Conservation (phyloP, 37 sponge, comb jelly and placozoan species). For the Halichondria panicea region DNA sequence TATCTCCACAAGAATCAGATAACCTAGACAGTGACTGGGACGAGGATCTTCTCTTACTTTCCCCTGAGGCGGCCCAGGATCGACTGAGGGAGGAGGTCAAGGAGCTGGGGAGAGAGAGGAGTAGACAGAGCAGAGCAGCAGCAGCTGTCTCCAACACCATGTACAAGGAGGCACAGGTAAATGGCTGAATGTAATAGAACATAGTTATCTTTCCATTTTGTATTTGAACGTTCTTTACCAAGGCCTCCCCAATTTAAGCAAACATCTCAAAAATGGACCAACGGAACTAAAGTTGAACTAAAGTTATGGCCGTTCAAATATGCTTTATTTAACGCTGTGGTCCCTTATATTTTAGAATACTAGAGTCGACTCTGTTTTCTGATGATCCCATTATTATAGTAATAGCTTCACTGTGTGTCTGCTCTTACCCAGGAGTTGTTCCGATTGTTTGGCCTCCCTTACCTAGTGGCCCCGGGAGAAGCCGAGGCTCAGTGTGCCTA, state of each 20-base stretch:
- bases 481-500: conserved; percentile 99
- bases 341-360: not conserved
- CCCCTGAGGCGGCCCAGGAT: conserved; percentile 14
- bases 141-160: conserved; percentile 58
- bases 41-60: no score
- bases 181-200: not conserved
- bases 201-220: not conserved
- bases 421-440: conserved; percentile 87
- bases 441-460: conserved; percentile 90
- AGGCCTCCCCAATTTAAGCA: not conserved
- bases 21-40: no score
- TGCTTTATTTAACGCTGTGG: not conserved
- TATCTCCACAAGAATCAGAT: no score
- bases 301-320: not conserved
- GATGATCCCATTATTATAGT: no score
- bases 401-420: no score
- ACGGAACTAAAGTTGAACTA: not conserved
- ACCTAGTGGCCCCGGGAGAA: conserved; percentile 82
- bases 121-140: conserved; percentile 57
- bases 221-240: not conserved
- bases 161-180: conserved; percentile 78
- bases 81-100: conserved; percentile 38
- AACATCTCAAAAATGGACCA: not conserved
- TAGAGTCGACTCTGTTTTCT: no score
- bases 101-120: conserved; percentile 53